A percentile compares a stretch with the other conserved stretches of the same genome.
These are phyloP conservation scores for Lamellibrachia columna DNA, from an alignment of 2,888 invertebrate genomes.

Conservation along the genomic window DNA sequence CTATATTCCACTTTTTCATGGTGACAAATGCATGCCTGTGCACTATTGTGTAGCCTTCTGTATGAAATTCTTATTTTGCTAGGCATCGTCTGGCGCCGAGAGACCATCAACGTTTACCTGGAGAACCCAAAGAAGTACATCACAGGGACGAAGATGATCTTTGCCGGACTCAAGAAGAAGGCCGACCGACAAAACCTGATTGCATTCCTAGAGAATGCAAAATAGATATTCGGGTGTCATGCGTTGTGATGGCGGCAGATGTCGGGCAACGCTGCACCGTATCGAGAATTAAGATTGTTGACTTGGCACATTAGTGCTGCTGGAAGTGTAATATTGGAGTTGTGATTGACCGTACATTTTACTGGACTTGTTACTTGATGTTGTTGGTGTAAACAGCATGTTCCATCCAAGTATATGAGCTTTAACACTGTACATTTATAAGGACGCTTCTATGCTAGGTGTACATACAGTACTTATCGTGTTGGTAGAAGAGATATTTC, in stretches of 20 bases:
- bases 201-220: conserved; percentile 81
- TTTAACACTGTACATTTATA: not conserved
- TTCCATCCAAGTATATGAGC: not conserved
- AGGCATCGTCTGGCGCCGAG: conserved; percentile 93
- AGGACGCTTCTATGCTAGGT: not conserved
- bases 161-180: conserved; percentile 95
- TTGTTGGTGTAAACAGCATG: not conserved
- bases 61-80: conserved; percentile 17
- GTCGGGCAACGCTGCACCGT: not conserved
- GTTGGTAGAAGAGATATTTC: not conserved
- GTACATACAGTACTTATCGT: not conserved
- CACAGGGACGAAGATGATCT: conserved; percentile 99
- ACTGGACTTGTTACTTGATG: not conserved
- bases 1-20: not conserved
- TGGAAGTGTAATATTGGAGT: not conserved
- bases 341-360: not conserved
- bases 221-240: conserved; percentile 55
- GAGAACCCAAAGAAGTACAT: conserved; percentile 99
- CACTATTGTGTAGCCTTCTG: not conserved
- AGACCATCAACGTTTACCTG: conserved; percentile 93
- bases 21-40: not conserved
- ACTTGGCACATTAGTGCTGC: not conserved
- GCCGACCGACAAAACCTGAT: conserved; percentile 93
- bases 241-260: not conserved
- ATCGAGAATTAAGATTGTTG: not conserved